Conservation (phyloP, 2,888 invertebrate species). For the Xanthorhoe spadicearia region DNA sequence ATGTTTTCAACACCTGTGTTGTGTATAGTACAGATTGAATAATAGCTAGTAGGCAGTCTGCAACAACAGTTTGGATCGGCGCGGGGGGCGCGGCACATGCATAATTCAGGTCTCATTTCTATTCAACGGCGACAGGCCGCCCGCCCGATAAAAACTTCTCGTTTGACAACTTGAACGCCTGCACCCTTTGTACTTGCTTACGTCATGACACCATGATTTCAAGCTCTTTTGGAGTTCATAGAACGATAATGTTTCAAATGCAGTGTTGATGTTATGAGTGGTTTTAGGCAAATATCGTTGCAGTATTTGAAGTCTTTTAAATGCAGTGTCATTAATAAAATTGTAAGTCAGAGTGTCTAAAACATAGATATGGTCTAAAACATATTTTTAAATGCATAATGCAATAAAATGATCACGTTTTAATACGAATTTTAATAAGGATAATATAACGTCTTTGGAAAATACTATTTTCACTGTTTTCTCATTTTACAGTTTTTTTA, state of each 20-base stretch:
- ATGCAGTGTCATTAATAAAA: too few relatives aligned
- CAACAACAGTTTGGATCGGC: constrained; percentile 69
- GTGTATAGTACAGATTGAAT: constrained; percentile 35
- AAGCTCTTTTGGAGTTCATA: constrained; percentile 50
- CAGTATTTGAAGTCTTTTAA: too few relatives aligned
- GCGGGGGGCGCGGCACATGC: constrained; percentile 68
- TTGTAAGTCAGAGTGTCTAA: too few relatives aligned
- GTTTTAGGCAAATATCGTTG: not conserved
- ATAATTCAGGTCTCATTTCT: constrained; percentile 84
- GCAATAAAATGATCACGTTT: too few relatives aligned
- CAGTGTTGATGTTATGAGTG: not conserved
- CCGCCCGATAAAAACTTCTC: constrained; percentile 83
- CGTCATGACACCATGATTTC: constrained; percentile 62
- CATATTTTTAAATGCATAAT: too few relatives aligned
- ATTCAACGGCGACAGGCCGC: constrained; percentile 81
- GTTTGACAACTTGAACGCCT: constrained; percentile 82
- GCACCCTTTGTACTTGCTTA: constrained; percentile 78
- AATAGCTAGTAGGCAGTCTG: constrained; percentile 52
- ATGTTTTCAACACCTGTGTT: constrained; percentile 53
- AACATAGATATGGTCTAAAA: too few relatives aligned
- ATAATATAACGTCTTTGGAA: too few relatives aligned
- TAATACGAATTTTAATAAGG: too few relatives aligned
- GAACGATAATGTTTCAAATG: constrained; percentile 7
- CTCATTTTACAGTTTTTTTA: not conserved
- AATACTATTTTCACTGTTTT: not conserved